A percentile compares a stretch with the other conserved stretches of the same genome.
Conservation (phyloP, 2,797 vertebrate species). For the Acomys russatus region DNA sequence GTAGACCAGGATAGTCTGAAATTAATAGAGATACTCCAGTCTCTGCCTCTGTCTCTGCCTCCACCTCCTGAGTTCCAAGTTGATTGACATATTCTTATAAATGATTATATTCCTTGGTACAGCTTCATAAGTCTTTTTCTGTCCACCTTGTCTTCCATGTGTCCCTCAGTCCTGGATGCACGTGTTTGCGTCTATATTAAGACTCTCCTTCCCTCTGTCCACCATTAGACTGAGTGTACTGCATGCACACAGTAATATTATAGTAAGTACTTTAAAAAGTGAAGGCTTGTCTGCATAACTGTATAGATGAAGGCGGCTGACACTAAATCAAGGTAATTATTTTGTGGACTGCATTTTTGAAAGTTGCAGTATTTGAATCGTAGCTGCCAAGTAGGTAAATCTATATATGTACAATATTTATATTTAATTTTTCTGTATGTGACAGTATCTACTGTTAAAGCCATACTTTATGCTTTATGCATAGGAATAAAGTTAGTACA, state of each 20-base stretch:
- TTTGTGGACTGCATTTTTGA: conserved; percentile 38
- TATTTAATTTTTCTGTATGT: conserved; percentile 28
- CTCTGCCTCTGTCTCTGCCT: background rate
- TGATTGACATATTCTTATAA: conserved; percentile 3
- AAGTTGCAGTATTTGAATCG: background rate
- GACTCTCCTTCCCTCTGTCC: background rate
- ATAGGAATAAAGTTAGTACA: background rate
- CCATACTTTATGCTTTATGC: background rate
- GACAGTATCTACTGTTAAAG: background rate
- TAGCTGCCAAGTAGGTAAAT: background rate
- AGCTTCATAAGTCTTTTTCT: background rate
- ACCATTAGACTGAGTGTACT: background rate
- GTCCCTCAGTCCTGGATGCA: background rate
- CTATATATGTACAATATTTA: background rate
- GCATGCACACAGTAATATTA: background rate
- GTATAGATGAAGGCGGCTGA: background rate
- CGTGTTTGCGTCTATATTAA: conserved; percentile 40
- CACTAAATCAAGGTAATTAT: background rate
- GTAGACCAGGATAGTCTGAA: background rate
- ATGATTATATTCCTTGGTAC: background rate
- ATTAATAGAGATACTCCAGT: no score
- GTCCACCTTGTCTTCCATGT: conserved; percentile 4
- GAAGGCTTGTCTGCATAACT: background rate
- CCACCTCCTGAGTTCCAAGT: no score
- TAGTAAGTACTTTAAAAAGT: background rate